Conservation (phyloP, 2,888 invertebrate genomes). For the Caradrina clavipalpis region DNA sequence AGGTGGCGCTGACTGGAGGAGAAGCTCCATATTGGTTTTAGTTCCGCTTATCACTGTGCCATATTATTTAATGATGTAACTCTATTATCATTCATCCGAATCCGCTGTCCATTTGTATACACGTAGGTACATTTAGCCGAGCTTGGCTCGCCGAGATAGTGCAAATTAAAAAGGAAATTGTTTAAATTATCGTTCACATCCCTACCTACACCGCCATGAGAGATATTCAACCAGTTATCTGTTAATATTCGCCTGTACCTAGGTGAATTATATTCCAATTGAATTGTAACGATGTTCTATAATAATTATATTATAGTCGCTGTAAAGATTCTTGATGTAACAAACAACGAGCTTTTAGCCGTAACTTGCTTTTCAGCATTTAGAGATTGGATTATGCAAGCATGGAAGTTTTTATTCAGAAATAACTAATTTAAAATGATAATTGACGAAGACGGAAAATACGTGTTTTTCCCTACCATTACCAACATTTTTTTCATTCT, state of each 20-base stretch:
- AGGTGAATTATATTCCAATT: not conserved
- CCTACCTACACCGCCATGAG: slow-evolving; percentile 2
- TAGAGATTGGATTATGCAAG: slow-evolving; percentile 25
- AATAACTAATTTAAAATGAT: too few species aligned
- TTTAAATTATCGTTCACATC: slow-evolving; percentile 38
- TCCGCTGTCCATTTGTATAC: slow-evolving; percentile 56
- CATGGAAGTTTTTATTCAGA: too few species aligned
- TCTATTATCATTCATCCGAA: slow-evolving; percentile 46
- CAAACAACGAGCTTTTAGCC: slow-evolving; percentile 43
- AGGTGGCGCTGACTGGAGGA: slow-evolving; percentile 83
- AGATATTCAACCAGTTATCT: slow-evolving; percentile 16
- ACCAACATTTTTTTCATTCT: too few species aligned
- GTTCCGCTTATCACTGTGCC: slow-evolving; percentile 69
- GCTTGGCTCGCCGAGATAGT: slow-evolving; percentile 59
- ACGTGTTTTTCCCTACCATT: too few species aligned
- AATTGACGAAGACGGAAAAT: too few species aligned
- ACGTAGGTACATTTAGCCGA: slow-evolving; percentile 45
- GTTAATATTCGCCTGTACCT: slow-evolving; percentile 10
- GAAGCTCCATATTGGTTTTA: slow-evolving; percentile 76
- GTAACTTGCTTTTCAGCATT: slow-evolving; percentile 25
- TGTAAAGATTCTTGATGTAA: slow-evolving; percentile 20
- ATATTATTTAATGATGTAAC: slow-evolving; percentile 67
- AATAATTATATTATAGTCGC: not conserved
- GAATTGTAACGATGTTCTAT: slow-evolving; percentile 15
- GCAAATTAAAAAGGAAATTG: slow-evolving; percentile 54